Base-by-base conservation (phyloP, 2,888 invertebrate species). In the Arrhopalites spinosus region DNA sequence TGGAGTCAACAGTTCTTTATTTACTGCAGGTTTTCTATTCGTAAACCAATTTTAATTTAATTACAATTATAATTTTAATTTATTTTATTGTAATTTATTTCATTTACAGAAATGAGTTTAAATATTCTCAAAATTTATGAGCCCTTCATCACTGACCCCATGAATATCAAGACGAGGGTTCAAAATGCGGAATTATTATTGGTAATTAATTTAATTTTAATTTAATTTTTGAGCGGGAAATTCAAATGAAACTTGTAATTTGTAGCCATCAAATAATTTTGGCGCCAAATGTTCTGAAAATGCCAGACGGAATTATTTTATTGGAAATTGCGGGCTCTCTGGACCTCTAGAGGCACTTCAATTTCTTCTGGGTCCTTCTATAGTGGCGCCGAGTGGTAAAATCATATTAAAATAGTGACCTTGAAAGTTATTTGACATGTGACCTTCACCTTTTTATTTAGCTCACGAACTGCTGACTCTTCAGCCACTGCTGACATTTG, bases 301-400 rank as follows among this genome's bases (percentile, higher is more conserved):
- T 23, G 71, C 73, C 2, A 67, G 67, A 0, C 15, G 67, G 3
- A 15, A 15, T 8, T 59, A 61, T 5, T 82, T 77, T 50, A 79
- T 79, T 43, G 76, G 78, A 47, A 81, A 81, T 70, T 82, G 82
- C 74, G 81, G 81, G 0, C 78, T 81, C 15, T 78, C 80, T 11
- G 82, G 82, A 47, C 77, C 81, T 3, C 74, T 74, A 17, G 82
- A 82, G 68, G 77, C 79, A 13, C 61, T 82, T 0, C 76, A 78
- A 59, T 82, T 82, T 66, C 67, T 82, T 0, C 73, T 78, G 3
- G 69, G 68, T 8, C 43, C 69, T 50, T 20, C 3, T 17, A n/a
- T 53, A 17, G 29, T 36, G 2, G 30, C 29, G 30, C 30, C 66
- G 20, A n/a, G 17, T 15, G 15, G 27, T 66, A 36, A 15, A 8